Evolutionary conservation across 2,888 invertebrate species (phyloP).

Genomic region (Neria commutata): DNA sequence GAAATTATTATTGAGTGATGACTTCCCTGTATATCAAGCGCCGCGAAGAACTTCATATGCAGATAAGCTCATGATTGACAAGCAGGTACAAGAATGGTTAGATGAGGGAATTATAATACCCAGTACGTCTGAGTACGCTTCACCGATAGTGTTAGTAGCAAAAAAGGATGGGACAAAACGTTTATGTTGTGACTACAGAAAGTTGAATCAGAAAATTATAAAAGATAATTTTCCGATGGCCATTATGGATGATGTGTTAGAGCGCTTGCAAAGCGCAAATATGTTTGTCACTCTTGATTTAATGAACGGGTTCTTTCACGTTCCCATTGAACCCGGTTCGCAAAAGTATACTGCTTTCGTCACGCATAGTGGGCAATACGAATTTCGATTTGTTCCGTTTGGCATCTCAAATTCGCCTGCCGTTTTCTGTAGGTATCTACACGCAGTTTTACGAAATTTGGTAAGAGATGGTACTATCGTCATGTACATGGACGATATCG

Average conservation of each 20-base stretch:
- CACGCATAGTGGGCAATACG: constrained; percentile 10
- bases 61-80: constrained; percentile 38
- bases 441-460: constrained; percentile 3
- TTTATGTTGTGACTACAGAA: constrained; percentile 14
- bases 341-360: constrained; percentile 11
- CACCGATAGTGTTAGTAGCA: constrained; percentile 28
- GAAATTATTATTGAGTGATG: constrained; percentile 10
- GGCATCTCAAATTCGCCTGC: constrained; percentile 18
- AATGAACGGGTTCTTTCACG: constrained; percentile 5
- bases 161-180: constrained; percentile 11
- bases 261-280: constrained; percentile 15
- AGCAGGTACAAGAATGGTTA: constrained; percentile 34
- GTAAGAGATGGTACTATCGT: background rate
- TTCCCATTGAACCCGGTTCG: background rate
- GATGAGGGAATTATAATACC: constrained; percentile 5
- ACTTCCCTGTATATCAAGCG: constrained; percentile 13
- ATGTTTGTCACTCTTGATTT: constrained; percentile 13
- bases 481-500: constrained; percentile 3
- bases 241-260: constrained; percentile 15
- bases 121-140: constrained; percentile 42
- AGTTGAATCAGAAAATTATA: constrained; percentile 11
- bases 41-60: constrained; percentile 8
- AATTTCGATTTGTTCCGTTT: constrained; percentile 10
- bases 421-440: constrained; percentile 13
- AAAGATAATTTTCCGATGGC: constrained; percentile 11